A percentile compares a stretch with the other conserved stretches of the same genome.
phyloP scores from a whole-genome alignment of 2,888 invertebrate genomes.

The Eristalinus sepulchralis region DNA sequence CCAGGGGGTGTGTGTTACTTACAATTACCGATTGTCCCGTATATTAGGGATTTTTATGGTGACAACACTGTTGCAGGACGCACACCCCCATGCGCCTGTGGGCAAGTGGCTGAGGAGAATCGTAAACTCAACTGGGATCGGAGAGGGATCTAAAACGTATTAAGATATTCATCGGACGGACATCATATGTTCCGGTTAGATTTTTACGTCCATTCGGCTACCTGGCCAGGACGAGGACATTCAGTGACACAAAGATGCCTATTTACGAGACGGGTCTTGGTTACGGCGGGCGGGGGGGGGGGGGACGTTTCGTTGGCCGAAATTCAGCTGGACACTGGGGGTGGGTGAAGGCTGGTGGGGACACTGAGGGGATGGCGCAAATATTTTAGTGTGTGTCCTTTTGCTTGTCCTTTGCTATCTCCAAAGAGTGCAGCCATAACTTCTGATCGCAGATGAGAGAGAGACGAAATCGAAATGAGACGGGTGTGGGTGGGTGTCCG shows the following conservation, averaged over 20 bases:
- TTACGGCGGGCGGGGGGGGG: too few species aligned
- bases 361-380: conserved; percentile 68
- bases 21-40: conserved; percentile 71
- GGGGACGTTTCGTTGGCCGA: neutral
- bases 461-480: conserved; percentile 72
- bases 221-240: conserved; percentile 56
- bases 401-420: conserved; percentile 77
- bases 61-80: conserved; percentile 60
- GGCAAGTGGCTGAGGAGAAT: conserved; percentile 58
- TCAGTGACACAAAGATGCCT: conserved; percentile 70
- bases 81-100: neutral
- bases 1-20: conserved; percentile 25
- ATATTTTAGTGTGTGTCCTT: conserved; percentile 80
- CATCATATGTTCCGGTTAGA: conserved; percentile 71
- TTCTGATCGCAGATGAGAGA: conserved; percentile 79
- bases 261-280: conserved; percentile 62
- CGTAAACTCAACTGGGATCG: conserved; percentile 59
- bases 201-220: conserved; percentile 63
- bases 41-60: conserved; percentile 69
- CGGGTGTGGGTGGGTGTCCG: neutral
- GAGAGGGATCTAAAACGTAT: conserved; percentile 69
- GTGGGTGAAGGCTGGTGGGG: neutral
- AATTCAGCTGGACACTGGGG: neutral
- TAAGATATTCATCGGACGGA: conserved; percentile 71
- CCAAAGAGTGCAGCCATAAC: conserved; percentile 78